Evolutionary conservation across 2,888 invertebrate species (phyloP), one percentile per base, ranked within the genome.

Genomic region (Bugula neritina): DNA sequence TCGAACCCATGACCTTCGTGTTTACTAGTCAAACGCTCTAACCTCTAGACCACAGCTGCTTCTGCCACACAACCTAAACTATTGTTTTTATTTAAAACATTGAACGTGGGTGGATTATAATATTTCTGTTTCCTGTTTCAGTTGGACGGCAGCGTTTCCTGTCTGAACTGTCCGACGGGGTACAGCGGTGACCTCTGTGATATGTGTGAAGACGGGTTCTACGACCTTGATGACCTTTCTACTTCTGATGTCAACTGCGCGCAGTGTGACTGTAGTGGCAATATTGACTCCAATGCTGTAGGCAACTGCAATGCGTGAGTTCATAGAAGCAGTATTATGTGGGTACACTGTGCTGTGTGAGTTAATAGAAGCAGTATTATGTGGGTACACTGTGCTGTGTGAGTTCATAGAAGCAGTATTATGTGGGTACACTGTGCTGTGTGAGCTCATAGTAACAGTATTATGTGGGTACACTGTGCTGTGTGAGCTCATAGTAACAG

Each of bases 401-500:
- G 76, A 75, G 79, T 76, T 3, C 23, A 43, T 35, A n/a, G n/a
- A n/a, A n/a, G n/a, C n/a, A n/a, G n/a, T n/a, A n/a, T n/a, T n/a
- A n/a, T n/a, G n/a, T n/a, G n/a, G n/a, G n/a, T n/a, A n/a, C n/a
- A 87, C 75, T 87, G 87, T 76, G 76, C 80, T 74, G 80, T 78
- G 35, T 88, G 88, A 78, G 80, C 82, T 71, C 88, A 88, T 77
- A 87, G 84, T 76, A 85, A 83, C 43, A 89, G 90, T 17, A 89
- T 89, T 69, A 90, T 0, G 94, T 99, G 10, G 94, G 94, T 57
- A 99, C n/a, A 98, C 85, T 99, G 99, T 83, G 92, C 99, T 84
- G 89, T 82, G 85, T 86, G 76, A 75, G 79, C 76, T 3, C 23
- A 43, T 35, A n/a, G n/a, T n/a, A n/a, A n/a, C n/a, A n/a, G n/a